phyloP scores from a whole-genome alignment of 2,797 vertebrate species.

The Arnoldichthys spilopterus region DNA sequence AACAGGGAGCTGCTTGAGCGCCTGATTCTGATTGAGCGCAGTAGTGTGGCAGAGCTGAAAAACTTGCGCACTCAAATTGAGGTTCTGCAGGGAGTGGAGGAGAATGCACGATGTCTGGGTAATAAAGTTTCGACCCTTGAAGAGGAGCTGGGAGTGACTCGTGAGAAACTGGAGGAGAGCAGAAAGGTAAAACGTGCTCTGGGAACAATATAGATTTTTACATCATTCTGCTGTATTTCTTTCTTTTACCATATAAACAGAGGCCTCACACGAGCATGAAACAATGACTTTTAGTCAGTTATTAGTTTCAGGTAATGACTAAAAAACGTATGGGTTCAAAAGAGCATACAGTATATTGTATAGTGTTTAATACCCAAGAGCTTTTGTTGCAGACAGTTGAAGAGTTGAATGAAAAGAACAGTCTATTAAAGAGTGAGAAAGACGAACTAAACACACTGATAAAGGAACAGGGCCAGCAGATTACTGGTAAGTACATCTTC shows the following conservation, averaged over 20 bases:
- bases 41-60: slow-evolving; percentile 80
- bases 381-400: slow-evolving; percentile 79
- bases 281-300: too few relatives aligned
- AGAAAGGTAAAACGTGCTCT: slow-evolving; percentile 82
- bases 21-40: slow-evolving; percentile 77
- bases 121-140: slow-evolving; percentile 81
- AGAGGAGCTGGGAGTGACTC: slow-evolving; percentile 87
- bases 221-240: too few relatives aligned
- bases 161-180: slow-evolving; percentile 83
- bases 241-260: neutral
- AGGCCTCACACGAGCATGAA: too few relatives aligned
- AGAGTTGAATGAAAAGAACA: slow-evolving; percentile 89
- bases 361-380: neutral
- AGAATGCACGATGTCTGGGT: slow-evolving; percentile 80
- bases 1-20: slow-evolving; percentile 88
- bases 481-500: slow-evolving; percentile 78
- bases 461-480: slow-evolving; percentile 82
- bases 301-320: too few relatives aligned
- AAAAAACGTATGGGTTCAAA: too few relatives aligned
- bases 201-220: slow-evolving; percentile 63
- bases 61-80: slow-evolving; percentile 83
- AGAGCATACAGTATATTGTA: neutral
- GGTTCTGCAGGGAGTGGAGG: slow-evolving; percentile 81
- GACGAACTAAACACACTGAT: slow-evolving; percentile 85
- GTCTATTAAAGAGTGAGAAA: slow-evolving; percentile 84